Conservation (phyloP, 2,797 vertebrate species). For the Sciurus vulgaris region DNA sequence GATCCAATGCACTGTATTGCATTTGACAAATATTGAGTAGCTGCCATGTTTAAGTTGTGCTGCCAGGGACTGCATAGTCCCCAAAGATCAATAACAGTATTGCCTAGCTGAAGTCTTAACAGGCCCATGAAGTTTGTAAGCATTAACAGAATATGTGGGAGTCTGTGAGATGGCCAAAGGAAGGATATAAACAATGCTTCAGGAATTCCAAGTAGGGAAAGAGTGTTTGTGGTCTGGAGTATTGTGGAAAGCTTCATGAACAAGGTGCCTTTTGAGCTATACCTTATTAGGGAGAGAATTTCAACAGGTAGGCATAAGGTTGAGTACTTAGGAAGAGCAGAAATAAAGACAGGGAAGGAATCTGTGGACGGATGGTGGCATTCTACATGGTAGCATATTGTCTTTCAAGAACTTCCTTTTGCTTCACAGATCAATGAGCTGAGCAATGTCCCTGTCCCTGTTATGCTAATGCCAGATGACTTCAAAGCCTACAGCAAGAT, state of each 20-base stretch:
- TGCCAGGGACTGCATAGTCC: background rate
- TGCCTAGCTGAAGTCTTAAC: background rate
- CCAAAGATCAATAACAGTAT: background rate
- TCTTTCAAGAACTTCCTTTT: constrained; percentile 51
- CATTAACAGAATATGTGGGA: background rate
- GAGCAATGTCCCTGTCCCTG: constrained; percentile 96
- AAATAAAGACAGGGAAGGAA: background rate
- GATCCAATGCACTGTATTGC: background rate
- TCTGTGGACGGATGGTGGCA: background rate
- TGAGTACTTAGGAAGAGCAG: background rate
- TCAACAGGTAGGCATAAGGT: background rate
- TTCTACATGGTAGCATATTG: background rate
- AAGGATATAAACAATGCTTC: background rate
- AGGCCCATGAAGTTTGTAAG: background rate
- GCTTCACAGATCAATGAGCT: constrained; percentile 94
- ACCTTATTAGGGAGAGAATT: background rate
- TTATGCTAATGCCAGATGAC: constrained; percentile 98
- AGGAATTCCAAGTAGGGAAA: background rate
- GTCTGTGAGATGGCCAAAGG: background rate
- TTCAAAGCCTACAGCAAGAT: constrained; percentile 99
- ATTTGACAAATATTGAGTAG: background rate
- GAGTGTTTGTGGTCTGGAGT: background rate
- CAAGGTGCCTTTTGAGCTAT: background rate
- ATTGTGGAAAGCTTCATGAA: background rate
- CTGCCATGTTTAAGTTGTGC: background rate